phyloP scores from a whole-genome alignment of 2,797 vertebrate genomes.

The Phoxinus dragarum region DNA sequence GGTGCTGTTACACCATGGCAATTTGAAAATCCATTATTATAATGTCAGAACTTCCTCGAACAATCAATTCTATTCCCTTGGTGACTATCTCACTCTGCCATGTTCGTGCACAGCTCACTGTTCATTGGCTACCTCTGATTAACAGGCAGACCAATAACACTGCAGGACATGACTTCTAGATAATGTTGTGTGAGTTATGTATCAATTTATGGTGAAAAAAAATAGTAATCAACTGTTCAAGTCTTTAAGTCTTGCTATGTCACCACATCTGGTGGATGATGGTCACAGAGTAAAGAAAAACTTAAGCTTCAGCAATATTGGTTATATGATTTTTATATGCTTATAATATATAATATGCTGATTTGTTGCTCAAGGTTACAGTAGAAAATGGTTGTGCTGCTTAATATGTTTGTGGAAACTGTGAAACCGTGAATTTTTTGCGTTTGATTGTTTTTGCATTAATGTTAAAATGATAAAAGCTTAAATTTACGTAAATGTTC shows the following conservation, averaged over 20 bases:
- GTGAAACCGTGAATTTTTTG: not conserved
- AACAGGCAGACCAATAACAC: conserved; percentile 8
- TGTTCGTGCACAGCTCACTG: not conserved
- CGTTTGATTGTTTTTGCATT: not conserved
- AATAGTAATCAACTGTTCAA: not conserved
- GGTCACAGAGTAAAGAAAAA: not conserved
- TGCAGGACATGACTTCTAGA: conserved; percentile 3
- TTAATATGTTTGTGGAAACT: not conserved
- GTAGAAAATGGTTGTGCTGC: not conserved
- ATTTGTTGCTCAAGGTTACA: not conserved
- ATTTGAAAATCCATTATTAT: conserved; percentile 24
- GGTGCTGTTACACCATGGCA: conserved; percentile 22
- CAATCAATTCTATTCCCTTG: conserved; percentile 25
- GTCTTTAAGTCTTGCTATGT: not conserved
- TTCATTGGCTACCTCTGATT: conserved; percentile 7
- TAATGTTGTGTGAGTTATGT: not conserved
- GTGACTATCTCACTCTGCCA: conserved; percentile 9
- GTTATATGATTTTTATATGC: not conserved
- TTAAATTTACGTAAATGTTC: not conserved
- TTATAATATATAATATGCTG: not conserved
- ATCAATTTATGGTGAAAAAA: not conserved
- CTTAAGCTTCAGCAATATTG: not conserved
- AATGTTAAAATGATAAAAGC: not conserved
- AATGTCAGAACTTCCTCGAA: conserved; percentile 14
- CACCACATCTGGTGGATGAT: not conserved